phyloP scores from a whole-genome alignment of 1,140 invertebrate species.

The Berghia stephanieae region DNA sequence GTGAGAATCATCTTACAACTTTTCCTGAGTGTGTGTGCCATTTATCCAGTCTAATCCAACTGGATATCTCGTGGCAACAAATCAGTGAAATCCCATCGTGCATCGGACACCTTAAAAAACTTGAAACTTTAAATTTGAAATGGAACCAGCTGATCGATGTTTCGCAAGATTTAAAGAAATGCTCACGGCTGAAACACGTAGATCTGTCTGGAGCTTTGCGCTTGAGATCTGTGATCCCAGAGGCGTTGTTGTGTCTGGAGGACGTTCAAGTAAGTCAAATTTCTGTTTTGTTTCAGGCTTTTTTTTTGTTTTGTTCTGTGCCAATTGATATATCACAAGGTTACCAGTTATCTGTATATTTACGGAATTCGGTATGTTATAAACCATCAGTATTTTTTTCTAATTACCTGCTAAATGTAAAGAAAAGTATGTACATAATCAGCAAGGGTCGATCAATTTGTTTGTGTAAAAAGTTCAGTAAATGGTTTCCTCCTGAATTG shows the following conservation, averaged over 20 bases:
- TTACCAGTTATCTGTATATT: no score
- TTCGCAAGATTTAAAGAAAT: slow-evolving; percentile 47
- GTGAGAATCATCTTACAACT: slow-evolving; percentile 43
- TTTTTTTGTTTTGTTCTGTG: no score
- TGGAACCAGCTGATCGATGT: slow-evolving; percentile 57
- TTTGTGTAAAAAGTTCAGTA: no score
- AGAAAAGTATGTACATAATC: no score
- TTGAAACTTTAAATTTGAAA: slow-evolving; percentile 50
- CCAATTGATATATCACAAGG: no score
- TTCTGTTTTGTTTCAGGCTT: background rate
- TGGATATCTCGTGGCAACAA: slow-evolving; percentile 61
- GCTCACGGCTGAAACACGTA: slow-evolving; percentile 46
- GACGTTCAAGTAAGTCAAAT: slow-evolving; percentile 38
- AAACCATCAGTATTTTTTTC: no score
- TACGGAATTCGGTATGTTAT: no score
- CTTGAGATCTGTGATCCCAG: slow-evolving; percentile 53
- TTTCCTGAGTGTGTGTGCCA: slow-evolving; percentile 51
- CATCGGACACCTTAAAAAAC: slow-evolving; percentile 50
- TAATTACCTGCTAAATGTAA: no score
- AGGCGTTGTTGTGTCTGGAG: slow-evolving; percentile 50
- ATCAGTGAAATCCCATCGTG: slow-evolving; percentile 55
- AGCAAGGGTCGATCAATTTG: no score
- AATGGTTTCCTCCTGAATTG: no score
- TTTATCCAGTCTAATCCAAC: slow-evolving; percentile 44
- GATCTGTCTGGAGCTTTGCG: slow-evolving; percentile 58